Conservation (phyloP, 1,140 invertebrate genomes). For the Tigriopus japonicus region DNA sequence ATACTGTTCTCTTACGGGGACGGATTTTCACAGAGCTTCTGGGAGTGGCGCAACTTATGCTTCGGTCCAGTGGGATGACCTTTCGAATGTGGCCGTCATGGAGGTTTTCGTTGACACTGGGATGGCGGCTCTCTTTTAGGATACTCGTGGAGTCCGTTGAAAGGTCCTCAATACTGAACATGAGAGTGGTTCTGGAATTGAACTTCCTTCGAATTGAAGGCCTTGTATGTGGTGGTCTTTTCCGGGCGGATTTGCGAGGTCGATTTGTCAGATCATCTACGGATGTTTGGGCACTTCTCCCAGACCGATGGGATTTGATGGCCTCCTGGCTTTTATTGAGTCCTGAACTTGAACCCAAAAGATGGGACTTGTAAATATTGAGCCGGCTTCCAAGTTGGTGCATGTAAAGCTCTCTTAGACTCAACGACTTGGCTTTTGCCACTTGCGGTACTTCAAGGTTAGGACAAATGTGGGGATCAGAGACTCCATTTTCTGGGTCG, state of each 20-base stretch:
- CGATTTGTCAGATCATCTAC: too few species aligned
- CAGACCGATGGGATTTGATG: too few species aligned
- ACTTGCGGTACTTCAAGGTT: too few species aligned
- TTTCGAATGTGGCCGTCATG: conserved; percentile 10
- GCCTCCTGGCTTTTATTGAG: too few species aligned
- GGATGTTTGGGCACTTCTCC: too few species aligned
- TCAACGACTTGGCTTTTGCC: background rate
- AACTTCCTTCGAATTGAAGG: too few species aligned
- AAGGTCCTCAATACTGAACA: conserved; percentile 49
- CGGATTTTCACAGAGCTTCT: too few species aligned
- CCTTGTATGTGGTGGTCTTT: too few species aligned
- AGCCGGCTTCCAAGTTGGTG: conserved; percentile 3
- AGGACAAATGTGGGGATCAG: too few species aligned
- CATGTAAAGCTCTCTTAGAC: background rate
- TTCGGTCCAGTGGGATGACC: background rate
- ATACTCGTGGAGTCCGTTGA: conserved; percentile 51
- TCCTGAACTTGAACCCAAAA: background rate
- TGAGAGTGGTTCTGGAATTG: background rate
- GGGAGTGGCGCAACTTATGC: background rate
- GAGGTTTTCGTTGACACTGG: background rate
- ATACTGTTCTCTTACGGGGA: too few species aligned
- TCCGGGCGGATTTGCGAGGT: too few species aligned
- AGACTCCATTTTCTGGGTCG: too few species aligned
- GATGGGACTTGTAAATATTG: background rate
- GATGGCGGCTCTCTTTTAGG: conserved; percentile 36